Evolutionary conservation across 2,797 vertebrate species (phyloP).

Genomic region (Spea hammondii): DNA sequence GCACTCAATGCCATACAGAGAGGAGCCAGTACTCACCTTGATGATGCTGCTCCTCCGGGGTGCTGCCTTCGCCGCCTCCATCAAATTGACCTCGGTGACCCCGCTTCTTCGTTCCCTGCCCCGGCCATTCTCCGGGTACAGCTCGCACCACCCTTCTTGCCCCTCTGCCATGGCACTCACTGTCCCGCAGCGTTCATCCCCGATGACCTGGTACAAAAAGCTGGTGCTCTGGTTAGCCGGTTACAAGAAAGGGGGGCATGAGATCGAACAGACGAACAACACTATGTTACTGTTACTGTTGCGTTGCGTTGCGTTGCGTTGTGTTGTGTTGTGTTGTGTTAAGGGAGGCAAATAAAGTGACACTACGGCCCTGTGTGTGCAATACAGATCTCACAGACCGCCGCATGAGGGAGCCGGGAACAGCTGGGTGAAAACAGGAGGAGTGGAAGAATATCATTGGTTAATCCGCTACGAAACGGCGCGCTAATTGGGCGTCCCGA

Average conservation of each 20-base stretch:
- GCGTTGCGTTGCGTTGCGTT: too few relatives aligned
- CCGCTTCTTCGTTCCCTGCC: constrained; percentile 58
- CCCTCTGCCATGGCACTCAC: constrained; percentile 45
- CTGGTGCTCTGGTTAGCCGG: not conserved
- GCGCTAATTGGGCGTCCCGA: not conserved
- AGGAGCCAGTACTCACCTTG: constrained; percentile 61
- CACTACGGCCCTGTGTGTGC: constrained; percentile 9
- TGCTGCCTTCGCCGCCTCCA: constrained; percentile 70
- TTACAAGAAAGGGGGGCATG: not conserved
- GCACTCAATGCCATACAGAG: not conserved
- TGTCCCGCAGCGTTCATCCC: constrained; percentile 32
- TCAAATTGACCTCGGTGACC: constrained; percentile 58
- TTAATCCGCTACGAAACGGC: not conserved
- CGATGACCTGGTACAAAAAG: not conserved
- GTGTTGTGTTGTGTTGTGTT: not conserved
- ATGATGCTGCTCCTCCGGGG: constrained; percentile 76
- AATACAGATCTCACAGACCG: constrained; percentile 9
- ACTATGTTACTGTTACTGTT: not conserved
- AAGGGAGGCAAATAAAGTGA: constrained; percentile 12
- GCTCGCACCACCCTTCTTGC: constrained; percentile 47
- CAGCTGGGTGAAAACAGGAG: constrained; percentile 36
- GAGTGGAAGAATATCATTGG: constrained; percentile 8
- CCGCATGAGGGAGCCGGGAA: constrained; percentile 45
- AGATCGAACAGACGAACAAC: not conserved
- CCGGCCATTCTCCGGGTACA: constrained; percentile 63